Conservation (phyloP, 2,797 vertebrate genomes). For the Taenioides sp. region DNA sequence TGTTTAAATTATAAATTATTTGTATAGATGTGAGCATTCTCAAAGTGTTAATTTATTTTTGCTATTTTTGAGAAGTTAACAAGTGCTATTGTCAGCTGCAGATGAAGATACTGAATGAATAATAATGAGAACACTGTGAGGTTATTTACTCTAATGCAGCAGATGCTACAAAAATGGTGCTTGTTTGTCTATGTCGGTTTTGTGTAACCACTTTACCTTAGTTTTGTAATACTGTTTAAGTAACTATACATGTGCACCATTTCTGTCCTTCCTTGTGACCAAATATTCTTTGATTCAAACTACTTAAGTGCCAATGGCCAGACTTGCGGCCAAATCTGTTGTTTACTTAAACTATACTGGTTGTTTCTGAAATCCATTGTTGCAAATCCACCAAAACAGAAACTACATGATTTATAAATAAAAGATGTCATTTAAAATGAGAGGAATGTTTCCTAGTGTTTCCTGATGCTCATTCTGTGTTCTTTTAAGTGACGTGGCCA, state of each 20-base stretch:
- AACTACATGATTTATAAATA: constrained; percentile 70
- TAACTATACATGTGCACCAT: constrained; percentile 11
- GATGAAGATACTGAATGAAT: neutral
- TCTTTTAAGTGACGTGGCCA: neutral
- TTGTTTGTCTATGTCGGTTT: constrained; percentile 27
- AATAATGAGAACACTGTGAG: constrained; percentile 1
- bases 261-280: constrained; percentile 13
- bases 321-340: constrained; percentile 21
- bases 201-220: constrained; percentile 52
- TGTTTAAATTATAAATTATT: constrained; percentile 74
- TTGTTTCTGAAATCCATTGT: constrained; percentile 16
- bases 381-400: constrained; percentile 42
- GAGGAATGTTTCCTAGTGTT: constrained; percentile 14
- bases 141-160: constrained; percentile 14
- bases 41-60: constrained; percentile 69
- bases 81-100: constrained; percentile 15
- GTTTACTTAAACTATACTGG: constrained; percentile 21
- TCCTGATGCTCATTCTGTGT: neutral
- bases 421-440: constrained; percentile 48
- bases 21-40: constrained; percentile 58
- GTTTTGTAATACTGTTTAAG: constrained; percentile 21
- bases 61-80: constrained; percentile 33
- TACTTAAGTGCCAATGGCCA: constrained; percentile 55
- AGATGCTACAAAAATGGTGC: constrained; percentile 17
- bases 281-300: constrained; percentile 24